Evolutionary conservation across 2,797 vertebrate genomes (phyloP).

Genomic region (Urophycis tenuis): DNA sequence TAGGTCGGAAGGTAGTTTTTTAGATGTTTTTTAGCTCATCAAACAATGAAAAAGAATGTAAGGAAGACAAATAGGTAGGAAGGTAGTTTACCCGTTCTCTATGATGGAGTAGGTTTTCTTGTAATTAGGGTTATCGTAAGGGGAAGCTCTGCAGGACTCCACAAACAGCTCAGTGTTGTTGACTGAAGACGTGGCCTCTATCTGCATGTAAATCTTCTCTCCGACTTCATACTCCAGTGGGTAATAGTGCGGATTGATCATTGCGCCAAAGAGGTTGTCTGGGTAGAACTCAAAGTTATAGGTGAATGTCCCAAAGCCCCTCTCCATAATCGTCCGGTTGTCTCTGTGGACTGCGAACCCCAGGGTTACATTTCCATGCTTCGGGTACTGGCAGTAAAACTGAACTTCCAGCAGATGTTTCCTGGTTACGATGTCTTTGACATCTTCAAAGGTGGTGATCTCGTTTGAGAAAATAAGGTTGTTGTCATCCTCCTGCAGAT

Average conservation of each 20-base stretch:
- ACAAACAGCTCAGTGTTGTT: constrained; percentile 63
- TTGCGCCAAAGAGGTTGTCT: constrained; percentile 11
- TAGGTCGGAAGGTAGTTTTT: neutral
- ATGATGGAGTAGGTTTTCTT: constrained; percentile 58
- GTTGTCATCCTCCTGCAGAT: constrained; percentile 53
- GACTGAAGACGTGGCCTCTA: constrained; percentile 49
- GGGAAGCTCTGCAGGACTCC: constrained; percentile 63
- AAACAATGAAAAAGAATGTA: neutral
- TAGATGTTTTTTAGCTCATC: neutral
- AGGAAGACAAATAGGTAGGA: neutral
- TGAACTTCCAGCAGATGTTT: constrained; percentile 49
- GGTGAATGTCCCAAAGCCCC: constrained; percentile 60
- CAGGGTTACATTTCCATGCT: constrained; percentile 47
- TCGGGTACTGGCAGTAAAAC: constrained; percentile 64
- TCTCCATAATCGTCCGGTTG: constrained; percentile 48
- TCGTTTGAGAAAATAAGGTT: constrained; percentile 62
- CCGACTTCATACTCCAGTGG: constrained; percentile 51
- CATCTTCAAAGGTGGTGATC: constrained; percentile 40
- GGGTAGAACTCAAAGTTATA: constrained; percentile 63
- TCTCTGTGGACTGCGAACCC: constrained; percentile 48
- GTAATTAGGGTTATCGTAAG: constrained; percentile 59
- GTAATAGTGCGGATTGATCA: constrained; percentile 40
- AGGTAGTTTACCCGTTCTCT: constrained; percentile 52
- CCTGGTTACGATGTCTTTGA: constrained; percentile 48
- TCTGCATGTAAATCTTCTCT: constrained; percentile 60